A percentile compares a stretch with the other conserved stretches of the same genome.
Conservation (phyloP, 1,140 invertebrate genomes). For the Asobara japonica region DNA sequence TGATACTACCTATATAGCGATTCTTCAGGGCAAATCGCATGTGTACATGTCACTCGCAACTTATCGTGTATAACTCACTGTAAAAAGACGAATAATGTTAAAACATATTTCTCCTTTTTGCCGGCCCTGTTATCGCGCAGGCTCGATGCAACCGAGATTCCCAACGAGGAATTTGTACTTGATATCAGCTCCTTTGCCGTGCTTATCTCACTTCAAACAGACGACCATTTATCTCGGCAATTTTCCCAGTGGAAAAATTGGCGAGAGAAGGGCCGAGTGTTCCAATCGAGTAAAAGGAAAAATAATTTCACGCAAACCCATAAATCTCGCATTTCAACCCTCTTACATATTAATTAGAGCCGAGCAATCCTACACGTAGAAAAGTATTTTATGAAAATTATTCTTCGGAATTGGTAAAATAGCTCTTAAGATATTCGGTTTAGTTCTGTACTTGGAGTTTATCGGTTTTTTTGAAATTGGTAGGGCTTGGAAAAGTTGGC, state of each 20-base stretch:
- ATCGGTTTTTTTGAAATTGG: no score
- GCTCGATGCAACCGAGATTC: constrained; percentile 7
- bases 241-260: background rate
- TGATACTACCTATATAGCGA: background rate
- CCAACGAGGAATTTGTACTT: background rate
- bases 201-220: background rate
- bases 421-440: no score
- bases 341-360: constrained; percentile 29
- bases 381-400: no score
- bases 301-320: constrained; percentile 17
- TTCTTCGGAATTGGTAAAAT: no score
- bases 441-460: no score
- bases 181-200: background rate
- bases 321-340: constrained; percentile 23
- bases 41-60: background rate
- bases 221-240: background rate
- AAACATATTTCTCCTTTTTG: background rate
- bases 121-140: background rate
- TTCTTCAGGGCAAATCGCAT: background rate
- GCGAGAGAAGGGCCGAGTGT: background rate
- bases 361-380: no score
- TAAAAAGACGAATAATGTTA: constrained; percentile 6
- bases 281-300: background rate
- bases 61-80: background rate
- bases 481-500: no score